Evolutionary conservation across 1,140 invertebrate species (phyloP).

Genomic region (Macrostomum lignano): DNA sequence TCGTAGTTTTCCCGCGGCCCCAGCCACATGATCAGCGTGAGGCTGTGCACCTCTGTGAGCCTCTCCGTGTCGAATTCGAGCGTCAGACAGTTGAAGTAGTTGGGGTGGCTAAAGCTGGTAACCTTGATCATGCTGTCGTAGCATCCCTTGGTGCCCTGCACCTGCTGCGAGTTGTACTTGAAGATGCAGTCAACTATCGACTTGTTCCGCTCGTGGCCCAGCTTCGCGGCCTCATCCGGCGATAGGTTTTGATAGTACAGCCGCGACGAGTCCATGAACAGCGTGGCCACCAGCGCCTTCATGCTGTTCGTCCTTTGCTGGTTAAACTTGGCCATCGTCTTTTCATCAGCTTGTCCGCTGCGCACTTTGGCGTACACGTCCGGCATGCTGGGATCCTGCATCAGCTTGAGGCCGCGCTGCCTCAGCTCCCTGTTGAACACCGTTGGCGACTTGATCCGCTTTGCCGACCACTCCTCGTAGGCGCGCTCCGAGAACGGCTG

Average conservation of each 20-base stretch:
- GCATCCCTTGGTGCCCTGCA: not conserved
- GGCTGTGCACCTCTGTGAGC: not conserved
- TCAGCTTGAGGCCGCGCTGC: no score
- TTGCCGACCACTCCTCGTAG: not conserved
- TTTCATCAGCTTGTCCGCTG: no score
- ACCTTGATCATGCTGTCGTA: not conserved
- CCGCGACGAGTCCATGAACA: not conserved
- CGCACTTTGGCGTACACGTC: no score
- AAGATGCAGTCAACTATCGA: no score
- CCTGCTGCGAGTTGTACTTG: no score
- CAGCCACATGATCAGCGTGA: not conserved
- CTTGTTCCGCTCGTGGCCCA: not conserved
- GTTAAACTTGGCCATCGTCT: no score
- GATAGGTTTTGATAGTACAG: conserved; percentile 5
- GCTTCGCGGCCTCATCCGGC: not conserved
- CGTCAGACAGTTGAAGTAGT: conserved; percentile 5
- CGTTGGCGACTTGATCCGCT: conserved; percentile 1
- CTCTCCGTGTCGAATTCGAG: not conserved
- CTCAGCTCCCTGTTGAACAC: conserved; percentile 1
- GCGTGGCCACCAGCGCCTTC: not conserved
- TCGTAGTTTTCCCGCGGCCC: not conserved
- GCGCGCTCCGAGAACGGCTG: conserved; percentile 4
- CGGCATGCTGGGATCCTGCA: no score
- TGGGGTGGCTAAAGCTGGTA: not conserved
- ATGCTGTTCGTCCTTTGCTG: no score